Conservation (phyloP, 2,797 vertebrate species). For the Artibeus lituratus region DNA sequence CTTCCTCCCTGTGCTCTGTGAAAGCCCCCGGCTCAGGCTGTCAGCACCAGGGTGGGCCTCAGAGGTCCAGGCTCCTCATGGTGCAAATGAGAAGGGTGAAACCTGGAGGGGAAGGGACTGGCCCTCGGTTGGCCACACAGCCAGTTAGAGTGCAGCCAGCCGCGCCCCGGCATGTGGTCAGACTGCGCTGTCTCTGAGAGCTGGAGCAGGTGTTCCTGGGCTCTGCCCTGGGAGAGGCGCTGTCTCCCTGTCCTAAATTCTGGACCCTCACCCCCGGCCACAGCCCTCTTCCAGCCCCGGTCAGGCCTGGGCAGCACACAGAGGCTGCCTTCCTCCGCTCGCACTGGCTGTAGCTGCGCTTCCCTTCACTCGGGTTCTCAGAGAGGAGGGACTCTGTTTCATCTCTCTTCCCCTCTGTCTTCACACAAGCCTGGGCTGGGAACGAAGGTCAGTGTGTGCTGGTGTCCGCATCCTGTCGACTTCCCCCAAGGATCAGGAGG, state of each 20-base stretch:
- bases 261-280: neutral
- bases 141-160: neutral
- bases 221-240: neutral
- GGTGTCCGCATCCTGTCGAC: neutral
- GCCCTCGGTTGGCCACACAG: neutral
- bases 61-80: neutral
- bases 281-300: neutral
- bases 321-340: neutral
- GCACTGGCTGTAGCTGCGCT: neutral
- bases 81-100: neutral
- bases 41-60: neutral
- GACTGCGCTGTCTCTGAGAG: neutral
- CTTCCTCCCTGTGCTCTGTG: neutral
- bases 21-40: neutral
- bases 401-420: neutral
- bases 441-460: neutral
- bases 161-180: neutral
- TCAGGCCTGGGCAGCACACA: neutral
- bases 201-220: neutral
- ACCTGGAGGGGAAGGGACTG: neutral
- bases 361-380: neutral
- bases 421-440: neutral
- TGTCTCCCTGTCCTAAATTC: neutral
- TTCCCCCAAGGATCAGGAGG: neutral
- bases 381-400: neutral